Evolutionary conservation across 2,888 invertebrate species (phyloP), one percentile per base, ranked within the genome.

Genomic region (Lasius fuliginosus): DNA sequence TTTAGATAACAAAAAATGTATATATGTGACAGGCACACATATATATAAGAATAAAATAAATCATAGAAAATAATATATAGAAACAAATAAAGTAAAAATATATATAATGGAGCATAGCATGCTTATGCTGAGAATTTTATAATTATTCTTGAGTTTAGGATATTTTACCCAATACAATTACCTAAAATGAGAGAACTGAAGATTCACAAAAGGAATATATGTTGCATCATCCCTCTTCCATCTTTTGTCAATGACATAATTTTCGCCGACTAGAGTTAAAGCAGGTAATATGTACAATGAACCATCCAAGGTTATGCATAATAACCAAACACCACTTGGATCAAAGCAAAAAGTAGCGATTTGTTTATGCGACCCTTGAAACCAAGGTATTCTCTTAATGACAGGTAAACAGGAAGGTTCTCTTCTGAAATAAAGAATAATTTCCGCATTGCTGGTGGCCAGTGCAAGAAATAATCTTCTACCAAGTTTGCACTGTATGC

Each of bases 261-360:
- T 95, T 56, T 95, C 95, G 90, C 96, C 96, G 65, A 97, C 95
- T 86, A 97, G 94, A 86, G 96, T 95, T 79, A 96, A 93, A 23
- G 96, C 96, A 83, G 97, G 97, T 62, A 97, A 94, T 88, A 97
- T 96, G 90, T 96, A 96, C 23, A 97, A 93, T 9, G 96, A 96
- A 83, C 96, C 96, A 93, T 97, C 96, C 33, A 95, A 79, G 58
- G 91, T 93, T 18, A 94, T 91, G 88, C 97, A 96, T 36, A 98
- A 95, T 40, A 97, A 95, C 97, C 98, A 98, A 62, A 97, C 97
- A 79, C 98, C 98, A 84, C 97, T 96, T 1, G 98, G 97, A 95
- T 98, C 98, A 95, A 98, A 98, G 94, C 98, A 98, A 94, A 98
- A 84, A 73, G 94, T 92, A n/a, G 94, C 87, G 15, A 95, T 93